These are phyloP conservation scores for Zapornia atra DNA, from an alignment of 2,113 vertebrate species.

Conservation along the genomic window DNA sequence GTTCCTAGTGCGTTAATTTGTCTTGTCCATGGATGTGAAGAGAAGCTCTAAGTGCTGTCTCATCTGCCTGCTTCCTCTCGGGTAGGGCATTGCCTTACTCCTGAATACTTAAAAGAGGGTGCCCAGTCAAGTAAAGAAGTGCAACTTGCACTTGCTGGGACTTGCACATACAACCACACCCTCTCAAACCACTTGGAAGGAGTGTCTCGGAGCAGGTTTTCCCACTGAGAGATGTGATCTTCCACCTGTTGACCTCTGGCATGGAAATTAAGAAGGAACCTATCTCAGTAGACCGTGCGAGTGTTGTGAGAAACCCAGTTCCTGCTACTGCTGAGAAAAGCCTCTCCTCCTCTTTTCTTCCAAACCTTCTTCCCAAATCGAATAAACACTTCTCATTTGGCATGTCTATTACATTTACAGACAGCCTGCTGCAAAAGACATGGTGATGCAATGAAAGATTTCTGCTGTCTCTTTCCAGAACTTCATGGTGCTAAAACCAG, in stretches of 20 bases:
- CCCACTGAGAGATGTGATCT: not conserved
- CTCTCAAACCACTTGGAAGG: conserved; percentile 11
- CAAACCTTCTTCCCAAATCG: not conserved
- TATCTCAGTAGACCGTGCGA: not conserved
- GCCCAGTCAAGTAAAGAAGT: not conserved
- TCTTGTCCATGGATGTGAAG: not conserved
- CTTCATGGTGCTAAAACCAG: not conserved
- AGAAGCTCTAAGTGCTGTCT: not conserved
- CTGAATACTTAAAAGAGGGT: not conserved
- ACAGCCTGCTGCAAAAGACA: not conserved
- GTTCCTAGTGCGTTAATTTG: not conserved
- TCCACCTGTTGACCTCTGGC: conserved; percentile 9
- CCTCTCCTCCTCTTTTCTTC: not conserved
- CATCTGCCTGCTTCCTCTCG: not conserved
- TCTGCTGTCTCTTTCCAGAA: not conserved
- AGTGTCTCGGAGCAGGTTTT: conserved; percentile 49
- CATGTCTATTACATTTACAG: not conserved
- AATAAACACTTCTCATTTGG: not conserved
- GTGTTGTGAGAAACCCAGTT: not conserved
- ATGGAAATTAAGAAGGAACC: conserved; percentile 1
- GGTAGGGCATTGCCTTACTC: not conserved
- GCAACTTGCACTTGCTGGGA: not conserved
- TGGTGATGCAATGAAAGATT: not conserved
- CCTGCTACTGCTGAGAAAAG: not conserved
- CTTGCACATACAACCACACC: conserved; percentile 10